Percentiles rank a stretch among this genome's conserved stretches.
These are phyloP conservation scores for Chamaedrilus cognettii DNA, from an alignment of 2,888 invertebrate species.

Conservation along the genomic window DNA sequence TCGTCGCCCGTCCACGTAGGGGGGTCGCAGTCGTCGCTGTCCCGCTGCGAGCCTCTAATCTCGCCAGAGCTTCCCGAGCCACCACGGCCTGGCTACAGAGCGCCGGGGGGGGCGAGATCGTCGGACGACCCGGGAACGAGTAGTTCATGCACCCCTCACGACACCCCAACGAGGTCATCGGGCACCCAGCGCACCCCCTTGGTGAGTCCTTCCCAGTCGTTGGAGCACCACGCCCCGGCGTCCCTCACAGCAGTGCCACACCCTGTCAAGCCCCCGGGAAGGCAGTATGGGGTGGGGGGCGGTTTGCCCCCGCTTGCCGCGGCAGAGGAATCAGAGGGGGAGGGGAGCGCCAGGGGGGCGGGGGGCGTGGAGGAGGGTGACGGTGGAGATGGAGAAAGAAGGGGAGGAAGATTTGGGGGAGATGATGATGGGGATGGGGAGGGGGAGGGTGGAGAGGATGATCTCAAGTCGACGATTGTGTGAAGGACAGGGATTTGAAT, in stretches of 20 bases:
- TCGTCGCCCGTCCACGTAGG: background rate
- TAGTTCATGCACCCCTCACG: background rate
- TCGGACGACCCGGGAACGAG: background rate
- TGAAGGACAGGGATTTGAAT: too few species aligned
- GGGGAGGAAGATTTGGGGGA: too few species aligned
- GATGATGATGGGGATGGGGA: too few species aligned
- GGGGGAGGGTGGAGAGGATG: too few species aligned
- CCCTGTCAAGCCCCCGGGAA: background rate
- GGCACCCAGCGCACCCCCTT: background rate
- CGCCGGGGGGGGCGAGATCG: background rate
- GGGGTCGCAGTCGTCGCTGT: background rate
- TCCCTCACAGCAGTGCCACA: constrained; percentile 16
- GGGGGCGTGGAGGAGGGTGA: background rate
- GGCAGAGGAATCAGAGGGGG: background rate
- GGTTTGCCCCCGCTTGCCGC: background rate
- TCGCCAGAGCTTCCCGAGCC: background rate
- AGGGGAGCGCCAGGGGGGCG: background rate
- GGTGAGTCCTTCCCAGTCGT: background rate
- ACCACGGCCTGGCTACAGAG: background rate
- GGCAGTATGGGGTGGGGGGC: background rate
- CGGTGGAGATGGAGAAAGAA: background rate
- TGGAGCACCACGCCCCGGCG: constrained; percentile 17
- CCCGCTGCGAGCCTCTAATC: background rate
- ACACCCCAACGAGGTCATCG: background rate
- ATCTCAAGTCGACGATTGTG: too few species aligned